Percentiles rank a stretch among this genome's conserved stretches.
Conservation (phyloP, 2,888 invertebrate genomes). For the Acleris emargana region DNA sequence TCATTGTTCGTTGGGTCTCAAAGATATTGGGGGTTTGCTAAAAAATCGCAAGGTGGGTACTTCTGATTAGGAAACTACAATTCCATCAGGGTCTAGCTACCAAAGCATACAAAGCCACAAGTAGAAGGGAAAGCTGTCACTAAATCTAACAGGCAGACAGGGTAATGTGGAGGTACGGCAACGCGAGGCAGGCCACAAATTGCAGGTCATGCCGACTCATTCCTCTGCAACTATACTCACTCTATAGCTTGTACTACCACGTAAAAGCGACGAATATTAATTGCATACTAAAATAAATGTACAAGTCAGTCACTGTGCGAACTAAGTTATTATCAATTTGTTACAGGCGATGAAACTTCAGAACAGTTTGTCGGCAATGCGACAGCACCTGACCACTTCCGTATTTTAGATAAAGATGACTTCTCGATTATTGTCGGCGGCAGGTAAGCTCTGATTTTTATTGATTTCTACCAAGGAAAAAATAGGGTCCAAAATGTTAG, state of each 20-base stretch:
- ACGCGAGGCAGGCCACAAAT: conserved; percentile 41
- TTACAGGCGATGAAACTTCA: conserved; percentile 88
- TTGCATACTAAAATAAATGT: conserved; percentile 36
- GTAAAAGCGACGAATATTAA: conserved; percentile 27
- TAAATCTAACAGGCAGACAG: conserved; percentile 38
- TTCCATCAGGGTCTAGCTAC: conserved; percentile 11
- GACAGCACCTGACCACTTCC: conserved; percentile 93
- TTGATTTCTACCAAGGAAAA: conserved; percentile 1
- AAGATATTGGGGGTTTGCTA: conserved; percentile 18
- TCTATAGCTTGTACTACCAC: background rate
- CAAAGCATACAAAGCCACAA: conserved; percentile 21
- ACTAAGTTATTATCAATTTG: conserved; percentile 65
- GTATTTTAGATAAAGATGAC: conserved; percentile 93
- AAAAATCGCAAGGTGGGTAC: conserved; percentile 16
- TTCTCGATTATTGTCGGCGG: conserved; percentile 95
- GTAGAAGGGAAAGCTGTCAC: conserved; percentile 39
- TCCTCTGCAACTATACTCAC: conserved; percentile 39
- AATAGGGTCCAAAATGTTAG: background rate
- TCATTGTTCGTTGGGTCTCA: conserved; percentile 62
- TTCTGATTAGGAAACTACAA: conserved; percentile 5
- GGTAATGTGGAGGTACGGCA: conserved; percentile 39
- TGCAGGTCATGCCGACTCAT: conserved; percentile 49
- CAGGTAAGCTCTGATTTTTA: conserved; percentile 83
- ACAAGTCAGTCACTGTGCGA: conserved; percentile 45
- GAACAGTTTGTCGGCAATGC: conserved; percentile 91